Evolutionary conservation across 92 coral and sea anemone genomes (phyloP), one percentile per base, ranked within the genome.

Genomic region (Phenganax subtilis): DNA sequence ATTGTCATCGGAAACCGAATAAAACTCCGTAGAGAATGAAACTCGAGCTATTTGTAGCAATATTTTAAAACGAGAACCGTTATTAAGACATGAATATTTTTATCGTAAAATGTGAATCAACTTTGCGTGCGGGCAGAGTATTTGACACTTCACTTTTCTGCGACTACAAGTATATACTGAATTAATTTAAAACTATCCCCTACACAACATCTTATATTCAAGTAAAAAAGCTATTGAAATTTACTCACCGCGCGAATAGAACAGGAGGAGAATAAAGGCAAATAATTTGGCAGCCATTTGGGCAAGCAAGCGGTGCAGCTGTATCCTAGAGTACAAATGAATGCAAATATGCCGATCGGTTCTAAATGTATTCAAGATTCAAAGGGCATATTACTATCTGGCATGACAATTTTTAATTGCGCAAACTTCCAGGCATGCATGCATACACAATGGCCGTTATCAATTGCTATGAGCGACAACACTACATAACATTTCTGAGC

Each of bases 241-340:
- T 61, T 17, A 66, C 72, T 66, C 20, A 66, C 72, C 72, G 10
- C 14, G 44, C 7, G 31, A 37, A 51, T 7, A 20, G 8, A 66
- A 66, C 12, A 66, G 10, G 15, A 66, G 25, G 12, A 15, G 10
- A 66, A 66, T 7, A 66, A 66, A 37, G 72, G 51, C 47, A 30
- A 66, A 66, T 51, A 30, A 12, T 30, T 66, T 66, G 47, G 72
- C 28, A 66, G 72, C 72, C 72, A 66, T 66, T 37, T 12, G 51
- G 25, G 31, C 51, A 6, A 7, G 31, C 31, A 12, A 9, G 72
- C 31, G 72, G 72, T 12, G 31, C 72, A 66, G 72, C 72, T 66
- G 72, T 61, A 51, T 1, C 47, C 20, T 27, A 6, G 25, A 66
- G 9, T 14, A 27, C 47, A 66, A 25, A 66, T 30, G 72, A 66